phyloP scores from a whole-genome alignment of 2,888 invertebrate species.

The Marasmarcha lunaedactyla region DNA sequence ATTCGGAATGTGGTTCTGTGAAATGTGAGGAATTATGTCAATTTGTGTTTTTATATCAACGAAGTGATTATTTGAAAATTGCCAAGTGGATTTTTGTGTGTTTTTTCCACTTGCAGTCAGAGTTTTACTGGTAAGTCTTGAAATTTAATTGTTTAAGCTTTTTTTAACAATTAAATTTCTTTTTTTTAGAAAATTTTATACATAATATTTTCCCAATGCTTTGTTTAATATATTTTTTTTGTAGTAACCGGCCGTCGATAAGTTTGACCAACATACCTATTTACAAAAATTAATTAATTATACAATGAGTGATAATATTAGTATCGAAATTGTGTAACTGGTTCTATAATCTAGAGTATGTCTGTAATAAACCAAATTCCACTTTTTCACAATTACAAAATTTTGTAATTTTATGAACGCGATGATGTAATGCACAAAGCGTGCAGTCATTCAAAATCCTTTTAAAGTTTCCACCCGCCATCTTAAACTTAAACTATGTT shows the following conservation, averaged over 20 bases:
- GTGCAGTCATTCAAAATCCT: too few relatives aligned
- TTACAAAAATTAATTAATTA: constrained; percentile 32
- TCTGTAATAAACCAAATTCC: too few relatives aligned
- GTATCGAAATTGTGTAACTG: not conserved
- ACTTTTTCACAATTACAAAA: too few relatives aligned
- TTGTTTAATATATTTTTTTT: constrained; percentile 25
- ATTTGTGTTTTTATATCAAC: constrained; percentile 34
- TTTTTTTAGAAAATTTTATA: not conserved
- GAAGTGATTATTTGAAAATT: constrained; percentile 39
- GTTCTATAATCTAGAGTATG: too few relatives aligned
- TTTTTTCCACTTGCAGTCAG: constrained; percentile 22
- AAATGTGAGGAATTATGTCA: constrained; percentile 49
- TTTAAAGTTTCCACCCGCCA: too few relatives aligned
- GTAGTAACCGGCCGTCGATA: constrained; percentile 25
- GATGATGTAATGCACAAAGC: too few relatives aligned
- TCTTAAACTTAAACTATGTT: too few relatives aligned
- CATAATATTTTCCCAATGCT: constrained; percentile 13
- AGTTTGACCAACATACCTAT: constrained; percentile 19
- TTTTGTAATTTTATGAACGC: too few relatives aligned
- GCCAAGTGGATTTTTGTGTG: constrained; percentile 37
- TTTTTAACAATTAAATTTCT: constrained; percentile 19
- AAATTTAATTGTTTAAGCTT: constrained; percentile 14
- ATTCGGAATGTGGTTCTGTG: constrained; percentile 14
- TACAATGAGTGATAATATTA: not conserved
- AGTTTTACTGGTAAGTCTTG: constrained; percentile 36